Conservation (phyloP, 2,113 vertebrate genomes). For the Pseudopipra pipra region DNA sequence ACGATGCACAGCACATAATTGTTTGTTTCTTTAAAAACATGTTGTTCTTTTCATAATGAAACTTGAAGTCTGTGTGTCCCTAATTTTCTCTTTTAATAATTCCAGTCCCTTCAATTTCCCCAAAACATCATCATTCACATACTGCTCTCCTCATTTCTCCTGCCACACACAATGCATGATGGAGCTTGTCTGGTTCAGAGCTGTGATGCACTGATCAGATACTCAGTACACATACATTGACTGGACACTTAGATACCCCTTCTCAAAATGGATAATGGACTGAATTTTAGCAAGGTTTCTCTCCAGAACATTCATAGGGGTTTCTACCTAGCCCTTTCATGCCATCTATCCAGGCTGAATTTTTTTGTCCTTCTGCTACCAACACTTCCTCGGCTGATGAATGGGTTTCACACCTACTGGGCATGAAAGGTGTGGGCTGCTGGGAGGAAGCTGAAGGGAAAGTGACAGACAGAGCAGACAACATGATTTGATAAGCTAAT, state of each 20-base stretch:
- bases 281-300: background rate
- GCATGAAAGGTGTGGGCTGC: constrained; percentile 6
- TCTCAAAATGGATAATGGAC: background rate
- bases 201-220: background rate
- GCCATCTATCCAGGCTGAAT: background rate
- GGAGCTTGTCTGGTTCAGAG: background rate
- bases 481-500: background rate
- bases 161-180: background rate
- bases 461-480: background rate
- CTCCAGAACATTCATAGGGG: background rate
- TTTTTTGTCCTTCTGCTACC: background rate
- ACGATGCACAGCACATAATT: background rate
- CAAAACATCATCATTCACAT: background rate
- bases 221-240: background rate
- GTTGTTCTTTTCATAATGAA: background rate
- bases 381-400: background rate
- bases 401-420: constrained; percentile 35
- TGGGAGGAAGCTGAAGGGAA: background rate
- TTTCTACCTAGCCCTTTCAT: background rate
- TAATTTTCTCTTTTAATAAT: background rate
- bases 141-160: background rate
- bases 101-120: background rate
- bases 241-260: background rate
- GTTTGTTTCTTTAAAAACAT: background rate
- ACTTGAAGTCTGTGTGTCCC: background rate